Conservation (phyloP, 1,140 invertebrate species). For the Micrasema minimum region DNA sequence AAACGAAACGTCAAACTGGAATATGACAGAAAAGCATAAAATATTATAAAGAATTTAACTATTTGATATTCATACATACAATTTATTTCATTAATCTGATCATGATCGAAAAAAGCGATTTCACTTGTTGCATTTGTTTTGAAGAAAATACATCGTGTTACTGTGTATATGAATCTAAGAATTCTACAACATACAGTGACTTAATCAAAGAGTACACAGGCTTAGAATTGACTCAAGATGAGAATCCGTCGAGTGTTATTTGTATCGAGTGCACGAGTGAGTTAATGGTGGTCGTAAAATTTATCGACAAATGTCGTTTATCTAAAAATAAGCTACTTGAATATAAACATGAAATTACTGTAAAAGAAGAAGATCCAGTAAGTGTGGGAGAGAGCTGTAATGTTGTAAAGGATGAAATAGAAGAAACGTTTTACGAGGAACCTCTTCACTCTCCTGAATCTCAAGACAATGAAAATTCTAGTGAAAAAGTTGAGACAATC, state of each 20-base stretch:
- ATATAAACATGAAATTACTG: too few relatives aligned
- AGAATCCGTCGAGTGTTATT: conserved; percentile 20
- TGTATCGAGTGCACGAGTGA: conserved; percentile 29
- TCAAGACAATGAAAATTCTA: neutral
- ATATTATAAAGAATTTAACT: too few relatives aligned
- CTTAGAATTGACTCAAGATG: conserved; percentile 22
- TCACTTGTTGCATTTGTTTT: too few relatives aligned
- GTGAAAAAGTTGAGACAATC: too few relatives aligned
- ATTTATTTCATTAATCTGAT: too few relatives aligned
- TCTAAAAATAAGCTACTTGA: conserved; percentile 19
- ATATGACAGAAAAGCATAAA: too few relatives aligned
- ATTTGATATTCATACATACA: too few relatives aligned
- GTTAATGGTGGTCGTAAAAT: conserved; percentile 22
- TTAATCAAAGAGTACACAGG: conserved; percentile 39
- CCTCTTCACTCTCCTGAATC: neutral
- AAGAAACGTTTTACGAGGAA: neutral
- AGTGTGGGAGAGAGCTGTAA: neutral
- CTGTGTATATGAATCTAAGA: too few relatives aligned
- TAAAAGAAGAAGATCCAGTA: too few relatives aligned
- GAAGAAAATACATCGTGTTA: too few relatives aligned
- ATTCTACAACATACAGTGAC: conserved; percentile 72
- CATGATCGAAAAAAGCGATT: too few relatives aligned
- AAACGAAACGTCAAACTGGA: too few relatives aligned
- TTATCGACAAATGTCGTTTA: conserved; percentile 31
- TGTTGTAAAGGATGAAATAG: conserved; percentile 13